Base-by-base conservation (phyloP, 64 coral and sea anemone genomes). In the Cladopsammia gracilis region DNA sequence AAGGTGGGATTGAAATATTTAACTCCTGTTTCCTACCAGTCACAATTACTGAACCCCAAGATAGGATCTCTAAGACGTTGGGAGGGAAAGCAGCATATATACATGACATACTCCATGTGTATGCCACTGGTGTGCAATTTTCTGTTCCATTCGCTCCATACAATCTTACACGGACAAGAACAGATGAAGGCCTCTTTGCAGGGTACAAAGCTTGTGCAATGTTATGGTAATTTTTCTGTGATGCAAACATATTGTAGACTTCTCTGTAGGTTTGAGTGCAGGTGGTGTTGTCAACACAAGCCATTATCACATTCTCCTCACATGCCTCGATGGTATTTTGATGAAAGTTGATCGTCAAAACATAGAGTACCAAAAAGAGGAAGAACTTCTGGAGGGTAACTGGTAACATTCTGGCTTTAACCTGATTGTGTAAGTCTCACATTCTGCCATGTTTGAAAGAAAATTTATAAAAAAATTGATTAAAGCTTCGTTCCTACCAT, bases 101-200 rank as follows among this genome's bases (percentile, higher is more conserved):
- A 20, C 58, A 83, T 22, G 42, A 65, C 79, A 64, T 83, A 34
- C 79, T 64, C 79, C 79, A 64, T 0, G 79, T 65, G 79, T 83
- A 83, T 43, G 12, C 59, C 46, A n/a, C n/a, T n/a, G 59, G 59
- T 66, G 14, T n/a, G 10, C 25, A 46, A n/a, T 66, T 50, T 20
- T 64, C 79, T 47, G 60, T 64, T 8, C 42, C 15, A 46, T 61
- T 48, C 14, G 5, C 9, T 54, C 16, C 26, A 19, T 66, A 48
- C 79, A 83, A 64, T 4, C 4, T 65, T 6, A 83, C 79, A 18
- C 49, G 18, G 15, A 83, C 79, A 10, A n/a, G 79, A 60, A 83
- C 34, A n/a, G 79, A 83, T 2, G 79, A 83, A 0, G 60, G 26
- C 16, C 47, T 64, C 19, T 16, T 65, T 18, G 79, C 58, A 46